Evolutionary conservation across 2,113 vertebrate genomes (phyloP).

Genomic region (Otus sunia): DNA sequence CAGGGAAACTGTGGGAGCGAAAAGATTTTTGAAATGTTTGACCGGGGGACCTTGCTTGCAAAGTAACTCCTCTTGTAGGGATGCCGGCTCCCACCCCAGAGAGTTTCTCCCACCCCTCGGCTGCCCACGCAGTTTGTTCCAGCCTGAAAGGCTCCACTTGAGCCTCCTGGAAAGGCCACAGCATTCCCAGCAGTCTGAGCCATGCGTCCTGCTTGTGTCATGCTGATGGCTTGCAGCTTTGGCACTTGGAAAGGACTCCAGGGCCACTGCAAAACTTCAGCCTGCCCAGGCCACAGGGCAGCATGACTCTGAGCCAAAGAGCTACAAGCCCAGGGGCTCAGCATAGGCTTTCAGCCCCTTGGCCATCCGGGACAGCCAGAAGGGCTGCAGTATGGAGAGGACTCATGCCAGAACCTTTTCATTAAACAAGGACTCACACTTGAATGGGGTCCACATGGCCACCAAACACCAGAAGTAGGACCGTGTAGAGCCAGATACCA

Average conservation of each 20-base stretch:
- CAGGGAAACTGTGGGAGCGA: conserved; percentile 26
- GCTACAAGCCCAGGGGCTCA: background rate
- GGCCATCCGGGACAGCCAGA: background rate
- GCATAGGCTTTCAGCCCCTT: fast-evolving
- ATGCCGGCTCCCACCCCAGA: background rate
- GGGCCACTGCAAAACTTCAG: background rate
- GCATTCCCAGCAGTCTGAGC: background rate
- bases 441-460: fast-evolving
- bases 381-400: background rate
- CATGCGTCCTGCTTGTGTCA: background rate
- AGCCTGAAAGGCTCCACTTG: conserved; percentile 35
- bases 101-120: background rate
- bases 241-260: background rate
- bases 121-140: conserved; percentile 49
- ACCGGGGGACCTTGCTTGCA: background rate
- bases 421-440: background rate
- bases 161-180: background rate
- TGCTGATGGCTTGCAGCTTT: background rate
- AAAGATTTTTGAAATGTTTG: conserved; percentile 42
- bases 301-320: background rate
- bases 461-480: background rate
- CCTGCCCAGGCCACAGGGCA: background rate
- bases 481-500: background rate
- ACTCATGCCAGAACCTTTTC: background rate
- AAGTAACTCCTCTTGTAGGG: background rate